Evolutionary conservation across 30 jellyfish, hydroid and myxozoan genomes (phyloP), one percentile per base, ranked within the genome.

Genomic region (Catostylus mosaicus): DNA sequence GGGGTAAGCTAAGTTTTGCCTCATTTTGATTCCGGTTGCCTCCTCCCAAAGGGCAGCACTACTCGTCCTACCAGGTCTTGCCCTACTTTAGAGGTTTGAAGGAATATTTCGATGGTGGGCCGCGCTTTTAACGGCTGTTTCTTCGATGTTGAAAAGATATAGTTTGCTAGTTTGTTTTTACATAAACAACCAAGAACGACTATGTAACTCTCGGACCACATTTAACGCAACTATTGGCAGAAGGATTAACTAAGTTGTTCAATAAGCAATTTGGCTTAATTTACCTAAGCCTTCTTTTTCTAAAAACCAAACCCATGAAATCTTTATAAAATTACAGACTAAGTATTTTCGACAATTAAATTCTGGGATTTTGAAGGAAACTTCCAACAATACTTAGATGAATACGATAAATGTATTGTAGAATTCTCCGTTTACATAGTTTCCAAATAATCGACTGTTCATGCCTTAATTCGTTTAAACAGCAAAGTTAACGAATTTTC

Each of bases 231-330:
- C 19, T 6, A 24, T 59, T 9, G 40, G 38, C 10, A 59, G 8
- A 5, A 4, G 71, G 71, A 59, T 59, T 59, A 27, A 4, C n/a
- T 6, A 5, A 3, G 4, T 59, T 59, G 71, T 23, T 12, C 40
- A 22, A 59, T 22, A 59, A 3, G 71, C 38, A 59, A 59, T 59
- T n/a, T 59, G 18, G 40, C 71, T 27, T 59, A 59, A 59, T 26
- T 4, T 59, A 11, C 45, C 9, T 20, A 27, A 59, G 11, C 36
- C 38, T 50, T 61, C 74, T 35, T 50, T 74, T 38, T 34, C 74
- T 74, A 57, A 50, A 74, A 74, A 32, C 85, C 85, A 57, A 34
- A 57, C 72, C 75, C 85, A 54, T 74, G 85, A 74, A 51, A 74
- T 74, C 73, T 32, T 74, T 57, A 74, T 74, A 29, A 74, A 48